Percentiles rank a stretch among this genome's conserved stretches.
Conservation (phyloP, 1,140 invertebrate species). For the Diachasma alloeum region DNA sequence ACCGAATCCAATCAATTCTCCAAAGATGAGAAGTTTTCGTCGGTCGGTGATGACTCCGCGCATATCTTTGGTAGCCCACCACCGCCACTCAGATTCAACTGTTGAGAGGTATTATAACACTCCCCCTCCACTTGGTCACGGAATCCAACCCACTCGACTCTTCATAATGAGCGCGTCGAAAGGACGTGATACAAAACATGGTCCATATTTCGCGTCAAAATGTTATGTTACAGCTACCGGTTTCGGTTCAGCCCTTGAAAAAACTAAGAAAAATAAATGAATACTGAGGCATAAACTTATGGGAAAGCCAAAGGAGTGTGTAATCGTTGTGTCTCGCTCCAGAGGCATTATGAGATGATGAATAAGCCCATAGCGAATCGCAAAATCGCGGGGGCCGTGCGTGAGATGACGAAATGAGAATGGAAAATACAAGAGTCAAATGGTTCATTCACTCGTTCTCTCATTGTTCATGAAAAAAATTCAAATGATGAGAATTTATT, state of each 20-base stretch:
- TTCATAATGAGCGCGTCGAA: conserved; percentile 59
- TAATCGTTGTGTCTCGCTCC: neutral
- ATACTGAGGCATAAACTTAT: neutral
- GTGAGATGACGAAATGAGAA: conserved; percentile 21
- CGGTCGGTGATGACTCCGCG: conserved; percentile 56
- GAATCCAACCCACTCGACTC: conserved; percentile 51
- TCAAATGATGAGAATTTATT: neutral
- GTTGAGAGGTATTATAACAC: conserved; percentile 36
- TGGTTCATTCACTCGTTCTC: neutral
- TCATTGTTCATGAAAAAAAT: neutral
- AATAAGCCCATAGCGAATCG: conserved; percentile 36
- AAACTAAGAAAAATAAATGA: neutral
- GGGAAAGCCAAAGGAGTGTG: neutral
- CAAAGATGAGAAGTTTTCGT: conserved; percentile 4
- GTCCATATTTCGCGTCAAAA: conserved; percentile 36
- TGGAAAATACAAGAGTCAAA: neutral
- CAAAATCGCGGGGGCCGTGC: conserved; percentile 30
- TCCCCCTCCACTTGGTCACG: conserved; percentile 50
- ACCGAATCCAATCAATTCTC: conserved; percentile 24
- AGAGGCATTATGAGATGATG: conserved; percentile 28
- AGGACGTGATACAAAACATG: conserved; percentile 51
- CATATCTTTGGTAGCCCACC: conserved; percentile 46
- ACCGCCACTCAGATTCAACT: conserved; percentile 1
- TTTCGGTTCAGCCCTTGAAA: conserved; percentile 24
- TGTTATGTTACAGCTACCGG: conserved; percentile 6